Base-by-base conservation (phyloP, 2,797 vertebrate genomes). In the Epinephelus awoara region DNA sequence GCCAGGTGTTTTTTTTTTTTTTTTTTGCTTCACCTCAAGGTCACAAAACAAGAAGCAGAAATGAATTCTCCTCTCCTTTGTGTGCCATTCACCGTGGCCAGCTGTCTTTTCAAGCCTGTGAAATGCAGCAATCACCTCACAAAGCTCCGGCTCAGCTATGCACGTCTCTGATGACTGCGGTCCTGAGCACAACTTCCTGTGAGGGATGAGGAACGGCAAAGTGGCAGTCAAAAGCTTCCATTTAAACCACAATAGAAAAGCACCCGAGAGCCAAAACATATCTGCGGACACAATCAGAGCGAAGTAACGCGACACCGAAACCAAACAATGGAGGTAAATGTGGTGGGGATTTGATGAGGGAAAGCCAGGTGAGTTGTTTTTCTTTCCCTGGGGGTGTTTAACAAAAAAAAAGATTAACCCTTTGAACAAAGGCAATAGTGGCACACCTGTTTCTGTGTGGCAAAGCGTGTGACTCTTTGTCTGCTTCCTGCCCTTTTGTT, bases 401-500 rank as follows among this genome's bases (percentile, higher is more conserved):
- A 59, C 64, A 68, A 67, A 75, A 68, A 67, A 75, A 61, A 75
- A 80, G 86, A 91, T 93, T 89, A 90, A 90, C 87, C 88, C 85
- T 77, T 88, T 80, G 54, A 82, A 83, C 67, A 73, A 80, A 67
- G 1, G 42, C 63, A 71, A 29, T 14, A 12, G 49, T 42, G 74
- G 56, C 83, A 84, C 91, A 93, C 89, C 92, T 92, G 91, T 54
- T 85, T 81, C 62, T 63, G 17, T 40, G 76, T 62, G 44, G 68
- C 55, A 51, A 42, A 80, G 84, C 52, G 27, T 77, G 71, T 21
- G 75, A 74, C 71, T 78, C 67, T 80, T 75, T 88, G 75, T 85
- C 63, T 71, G 75, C 56, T 90, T 89, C 84, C 85, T 80, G 81
- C 50, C 54, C 79, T 80, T 90, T 86, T 91, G 84, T 91, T 89